Conservation (phyloP, 2,113 vertebrate genomes). For the Otocyon megalotis region DNA sequence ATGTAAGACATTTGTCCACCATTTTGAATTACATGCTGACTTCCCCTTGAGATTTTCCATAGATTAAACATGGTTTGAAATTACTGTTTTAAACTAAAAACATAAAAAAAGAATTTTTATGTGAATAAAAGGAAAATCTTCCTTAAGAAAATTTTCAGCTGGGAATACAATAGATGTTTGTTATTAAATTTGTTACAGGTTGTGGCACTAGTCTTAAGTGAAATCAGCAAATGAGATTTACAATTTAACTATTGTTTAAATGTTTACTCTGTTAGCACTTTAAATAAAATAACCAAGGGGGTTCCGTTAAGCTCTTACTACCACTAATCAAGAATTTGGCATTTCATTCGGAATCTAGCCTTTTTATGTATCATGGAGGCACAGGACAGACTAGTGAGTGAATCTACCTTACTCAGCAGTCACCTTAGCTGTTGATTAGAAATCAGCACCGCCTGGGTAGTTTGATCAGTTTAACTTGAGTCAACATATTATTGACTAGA, state of each 20-base stretch:
- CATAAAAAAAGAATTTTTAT: neutral
- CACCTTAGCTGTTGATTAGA: neutral
- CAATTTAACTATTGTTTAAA: neutral
- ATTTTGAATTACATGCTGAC: neutral
- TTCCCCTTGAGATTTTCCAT: neutral
- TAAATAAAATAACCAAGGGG: neutral
- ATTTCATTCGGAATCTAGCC: neutral
- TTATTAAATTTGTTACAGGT: constrained; percentile 33
- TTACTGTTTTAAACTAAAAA: constrained; percentile 9
- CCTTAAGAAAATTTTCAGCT: constrained; percentile 31
- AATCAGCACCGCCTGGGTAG: neutral
- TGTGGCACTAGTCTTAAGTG: neutral
- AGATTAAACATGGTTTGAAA: constrained; percentile 35
- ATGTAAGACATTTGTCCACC: neutral
- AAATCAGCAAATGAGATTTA: no score
- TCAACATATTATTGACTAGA: neutral
- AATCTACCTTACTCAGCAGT: neutral
- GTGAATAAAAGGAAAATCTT: constrained; percentile 13
- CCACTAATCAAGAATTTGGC: neutral
- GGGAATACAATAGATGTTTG: neutral
- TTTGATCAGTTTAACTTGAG: neutral
- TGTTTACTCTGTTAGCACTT: constrained; percentile 14
- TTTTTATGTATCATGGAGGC: neutral
- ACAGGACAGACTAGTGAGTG: neutral
- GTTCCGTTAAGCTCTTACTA: neutral